phyloP scores from a whole-genome alignment of 1,140 invertebrate species.

The Proales similis region DNA sequence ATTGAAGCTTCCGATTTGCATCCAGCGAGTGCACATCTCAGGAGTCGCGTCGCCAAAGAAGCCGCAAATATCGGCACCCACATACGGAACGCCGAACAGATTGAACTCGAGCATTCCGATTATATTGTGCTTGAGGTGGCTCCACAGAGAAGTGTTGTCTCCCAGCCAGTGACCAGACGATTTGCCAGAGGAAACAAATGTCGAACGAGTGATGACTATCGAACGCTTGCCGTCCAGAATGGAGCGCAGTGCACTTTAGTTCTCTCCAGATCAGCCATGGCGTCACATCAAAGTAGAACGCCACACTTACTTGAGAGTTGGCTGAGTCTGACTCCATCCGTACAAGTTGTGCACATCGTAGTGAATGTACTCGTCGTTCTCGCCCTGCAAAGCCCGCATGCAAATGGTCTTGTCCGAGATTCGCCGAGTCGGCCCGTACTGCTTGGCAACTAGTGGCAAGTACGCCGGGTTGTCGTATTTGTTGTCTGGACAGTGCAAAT shows the following conservation, averaged over 20 bases:
- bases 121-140: slow-evolving; percentile 49
- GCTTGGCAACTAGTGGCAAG: slow-evolving; percentile 6
- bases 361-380: slow-evolving; percentile 39
- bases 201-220: slow-evolving; percentile 75
- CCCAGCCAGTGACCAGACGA: slow-evolving; percentile 84
- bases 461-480: slow-evolving; percentile 58
- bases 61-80: slow-evolving; percentile 80
- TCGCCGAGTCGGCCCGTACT: background rate
- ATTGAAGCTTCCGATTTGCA: slow-evolving; percentile 58
- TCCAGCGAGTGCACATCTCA: slow-evolving; percentile 56
- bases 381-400: background rate
- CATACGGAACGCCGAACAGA: slow-evolving; percentile 61
- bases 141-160: slow-evolving; percentile 47
- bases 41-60: slow-evolving; percentile 69
- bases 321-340: slow-evolving; percentile 52
- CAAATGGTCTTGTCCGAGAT: background rate
- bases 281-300: slow-evolving; percentile 34
- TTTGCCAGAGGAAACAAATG: slow-evolving; percentile 69
- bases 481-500: slow-evolving; percentile 59
- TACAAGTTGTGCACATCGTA: slow-evolving; percentile 69
- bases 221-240: slow-evolving; percentile 31
- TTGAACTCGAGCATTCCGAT: slow-evolving; percentile 43
- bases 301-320: slow-evolving; percentile 56
- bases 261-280: background rate
- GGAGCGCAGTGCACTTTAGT: background rate